phyloP scores from a whole-genome alignment of 2,113 vertebrate genomes.

The Vidua macroura region DNA sequence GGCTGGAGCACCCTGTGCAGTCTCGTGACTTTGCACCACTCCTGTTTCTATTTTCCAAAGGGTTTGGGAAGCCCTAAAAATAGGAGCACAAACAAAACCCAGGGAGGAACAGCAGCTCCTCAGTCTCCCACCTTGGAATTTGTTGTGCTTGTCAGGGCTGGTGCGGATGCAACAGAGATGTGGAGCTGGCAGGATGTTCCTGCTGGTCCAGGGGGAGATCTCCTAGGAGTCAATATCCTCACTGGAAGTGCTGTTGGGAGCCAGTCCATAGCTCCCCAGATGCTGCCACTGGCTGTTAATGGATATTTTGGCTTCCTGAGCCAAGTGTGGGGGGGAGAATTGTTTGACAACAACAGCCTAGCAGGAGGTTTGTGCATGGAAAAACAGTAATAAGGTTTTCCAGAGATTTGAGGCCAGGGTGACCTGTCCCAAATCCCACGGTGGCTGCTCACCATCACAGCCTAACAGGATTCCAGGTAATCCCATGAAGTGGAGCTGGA shows the following conservation, averaged over 20 bases:
- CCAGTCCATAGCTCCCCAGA: not conserved
- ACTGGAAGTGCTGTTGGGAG: not conserved
- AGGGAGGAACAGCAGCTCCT: not conserved
- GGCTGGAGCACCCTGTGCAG: constrained; percentile 9
- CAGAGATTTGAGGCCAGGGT: not conserved
- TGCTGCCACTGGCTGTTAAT: not conserved
- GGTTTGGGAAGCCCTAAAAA: constrained; percentile 38
- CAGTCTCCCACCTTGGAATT: not conserved
- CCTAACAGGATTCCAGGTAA: constrained; percentile 36
- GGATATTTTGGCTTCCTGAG: not conserved
- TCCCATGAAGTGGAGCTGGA: constrained; percentile 4
- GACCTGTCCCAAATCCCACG: not conserved
- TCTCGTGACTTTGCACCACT: constrained; percentile 29
- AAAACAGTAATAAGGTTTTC: not conserved
- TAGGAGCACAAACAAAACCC: constrained; percentile 4
- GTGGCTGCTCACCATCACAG: not conserved
- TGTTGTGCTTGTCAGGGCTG: not conserved
- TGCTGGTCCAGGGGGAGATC: not conserved
- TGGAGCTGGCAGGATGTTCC: not conserved
- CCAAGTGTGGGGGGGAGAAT: not conserved
- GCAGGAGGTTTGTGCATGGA: not conserved
- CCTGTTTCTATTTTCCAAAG: constrained; percentile 16
- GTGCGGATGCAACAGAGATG: not conserved
- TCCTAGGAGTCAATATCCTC: not conserved
- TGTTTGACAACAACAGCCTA: not conserved